Conservation (phyloP, 1,140 invertebrate species). For the Scaptodrosophila lebanonensis region DNA sequence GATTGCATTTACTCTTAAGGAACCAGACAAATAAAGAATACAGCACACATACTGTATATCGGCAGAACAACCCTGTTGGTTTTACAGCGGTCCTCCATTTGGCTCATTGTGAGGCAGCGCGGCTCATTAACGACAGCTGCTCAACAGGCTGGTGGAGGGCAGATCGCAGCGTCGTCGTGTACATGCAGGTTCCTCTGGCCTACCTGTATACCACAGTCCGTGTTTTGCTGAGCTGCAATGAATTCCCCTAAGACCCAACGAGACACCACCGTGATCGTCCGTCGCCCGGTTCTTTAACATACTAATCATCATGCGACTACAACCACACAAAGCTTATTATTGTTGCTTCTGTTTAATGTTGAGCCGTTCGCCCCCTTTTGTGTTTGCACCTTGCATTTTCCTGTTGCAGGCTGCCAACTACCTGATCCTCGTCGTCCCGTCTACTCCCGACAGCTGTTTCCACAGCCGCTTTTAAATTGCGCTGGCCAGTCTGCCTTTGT, state of each 20-base stretch:
- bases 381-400: conserved; percentile 64
- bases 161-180: conserved; percentile 7
- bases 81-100: too few species aligned
- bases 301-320: conserved; percentile 46
- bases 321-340: conserved; percentile 45
- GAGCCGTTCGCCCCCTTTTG: conserved; percentile 28
- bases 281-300: conserved; percentile 22
- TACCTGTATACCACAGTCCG: conserved; percentile 34
- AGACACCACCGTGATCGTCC: conserved; percentile 3
- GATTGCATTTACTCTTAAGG: conserved; percentile 54
- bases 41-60: conserved; percentile 5
- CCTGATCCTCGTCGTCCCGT: conserved; percentile 21
- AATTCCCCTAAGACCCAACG: conserved; percentile 21
- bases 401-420: conserved; percentile 19
- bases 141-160: conserved; percentile 27
- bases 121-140: conserved; percentile 71
- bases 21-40: conserved; percentile 4
- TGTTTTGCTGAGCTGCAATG: neutral
- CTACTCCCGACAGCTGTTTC: conserved; percentile 59
- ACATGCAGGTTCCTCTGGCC: conserved; percentile 41
- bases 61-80: conserved; percentile 3
- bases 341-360: conserved; percentile 65
- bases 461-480: neutral
- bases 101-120: conserved; percentile 9
- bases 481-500: conserved; percentile 44